These are phyloP conservation scores for Heteromyza rotundicornis DNA, from an alignment of 2,888 invertebrate genomes.

Conservation along the genomic window DNA sequence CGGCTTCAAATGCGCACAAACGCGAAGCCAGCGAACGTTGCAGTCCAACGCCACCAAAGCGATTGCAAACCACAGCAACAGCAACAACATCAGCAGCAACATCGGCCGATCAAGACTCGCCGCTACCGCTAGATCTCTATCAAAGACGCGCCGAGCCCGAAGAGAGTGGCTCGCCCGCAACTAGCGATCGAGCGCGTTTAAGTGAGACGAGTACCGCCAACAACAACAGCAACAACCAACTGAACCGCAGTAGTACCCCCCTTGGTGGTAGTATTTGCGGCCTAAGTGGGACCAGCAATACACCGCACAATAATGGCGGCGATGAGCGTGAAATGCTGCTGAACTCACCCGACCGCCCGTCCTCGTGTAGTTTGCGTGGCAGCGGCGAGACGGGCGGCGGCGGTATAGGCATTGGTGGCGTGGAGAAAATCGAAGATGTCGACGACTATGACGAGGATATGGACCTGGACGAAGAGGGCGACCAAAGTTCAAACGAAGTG, in stretches of 20 bases:
- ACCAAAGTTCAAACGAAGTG: conserved; percentile 67
- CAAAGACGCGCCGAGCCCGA: conserved; percentile 53
- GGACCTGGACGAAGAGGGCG: conserved; percentile 64
- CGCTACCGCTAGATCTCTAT: conserved; percentile 61
- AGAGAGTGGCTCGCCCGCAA: conserved; percentile 19
- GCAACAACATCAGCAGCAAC: too few species aligned
- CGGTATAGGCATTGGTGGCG: conserved; percentile 33
- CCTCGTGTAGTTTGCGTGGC: conserved; percentile 32
- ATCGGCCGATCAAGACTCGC: conserved; percentile 41
- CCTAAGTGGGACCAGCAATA: conserved; percentile 32
- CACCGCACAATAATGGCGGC: conserved; percentile 6
- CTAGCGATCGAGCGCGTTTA: conserved; percentile 26
- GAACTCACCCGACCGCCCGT: conserved; percentile 29
- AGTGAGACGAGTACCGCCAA: conserved; percentile 31
- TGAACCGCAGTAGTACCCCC: conserved; percentile 25
- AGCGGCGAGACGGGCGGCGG: conserved; percentile 14
- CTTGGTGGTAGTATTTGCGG: conserved; percentile 9
- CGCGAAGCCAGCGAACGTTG: conserved; percentile 56
- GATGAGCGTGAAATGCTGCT: conserved; percentile 24
- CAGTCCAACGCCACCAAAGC: conserved; percentile 58
- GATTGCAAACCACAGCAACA: conserved; percentile 32
- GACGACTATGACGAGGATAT: conserved; percentile 56
- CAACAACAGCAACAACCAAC: conserved; percentile 41
- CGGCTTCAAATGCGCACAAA: conserved; percentile 39
- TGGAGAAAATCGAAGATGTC: conserved; percentile 48